Conservation (phyloP, 2,888 invertebrate species). For the Harpalus rufipes region DNA sequence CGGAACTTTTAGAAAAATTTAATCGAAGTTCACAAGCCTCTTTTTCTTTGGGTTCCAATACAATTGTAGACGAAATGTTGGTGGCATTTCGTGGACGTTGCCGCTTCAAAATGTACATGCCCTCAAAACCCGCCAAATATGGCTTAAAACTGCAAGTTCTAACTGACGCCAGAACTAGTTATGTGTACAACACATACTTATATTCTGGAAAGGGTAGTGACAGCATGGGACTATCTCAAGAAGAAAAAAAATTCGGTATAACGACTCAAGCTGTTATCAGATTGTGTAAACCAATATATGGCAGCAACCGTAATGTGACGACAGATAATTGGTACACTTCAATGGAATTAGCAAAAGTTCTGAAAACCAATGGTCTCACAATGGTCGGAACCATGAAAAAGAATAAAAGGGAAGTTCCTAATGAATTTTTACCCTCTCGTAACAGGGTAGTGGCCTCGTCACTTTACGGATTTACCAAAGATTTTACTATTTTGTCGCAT, state of each 20-base stretch:
- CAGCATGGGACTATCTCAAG: slow-evolving; percentile 69
- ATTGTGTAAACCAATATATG: slow-evolving; percentile 67
- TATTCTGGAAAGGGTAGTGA: slow-evolving; percentile 68
- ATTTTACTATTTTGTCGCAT: slow-evolving; percentile 66
- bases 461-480: slow-evolving; percentile 69
- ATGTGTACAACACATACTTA: slow-evolving; percentile 7
- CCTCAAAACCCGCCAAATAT: too few relatives aligned
- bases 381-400: slow-evolving; percentile 70
- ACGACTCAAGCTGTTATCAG: slow-evolving; percentile 68
- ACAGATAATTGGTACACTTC: slow-evolving; percentile 71
- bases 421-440: slow-evolving; percentile 70
- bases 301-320: slow-evolving; percentile 70
- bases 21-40: neutral
- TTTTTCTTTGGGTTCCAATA: too few relatives aligned
- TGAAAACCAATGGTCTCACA: slow-evolving; percentile 69
- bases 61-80: too few relatives aligned
- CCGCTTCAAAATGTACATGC: too few relatives aligned
- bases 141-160: neutral
- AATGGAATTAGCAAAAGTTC: slow-evolving; percentile 69
- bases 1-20: slow-evolving; percentile 1
- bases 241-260: slow-evolving; percentile 67
- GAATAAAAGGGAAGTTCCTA: slow-evolving; percentile 69
- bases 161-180: slow-evolving; percentile 10
- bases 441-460: slow-evolving; percentile 67
- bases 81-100: too few relatives aligned